phyloP scores from a whole-genome alignment of 2,113 vertebrate species.

The Sardina pilchardus region DNA sequence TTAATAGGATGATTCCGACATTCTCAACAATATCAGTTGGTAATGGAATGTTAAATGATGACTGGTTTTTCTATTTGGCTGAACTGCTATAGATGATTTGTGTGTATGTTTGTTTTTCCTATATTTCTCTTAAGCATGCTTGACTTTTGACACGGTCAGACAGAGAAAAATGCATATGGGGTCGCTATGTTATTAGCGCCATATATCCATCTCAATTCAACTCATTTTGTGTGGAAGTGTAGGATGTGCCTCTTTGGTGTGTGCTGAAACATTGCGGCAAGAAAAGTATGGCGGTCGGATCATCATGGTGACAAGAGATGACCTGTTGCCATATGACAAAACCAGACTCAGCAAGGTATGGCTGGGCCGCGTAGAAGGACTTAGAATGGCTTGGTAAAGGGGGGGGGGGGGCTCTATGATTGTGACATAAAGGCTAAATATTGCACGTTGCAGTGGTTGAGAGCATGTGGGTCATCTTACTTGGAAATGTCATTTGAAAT shows the following conservation, averaged over 20 bases:
- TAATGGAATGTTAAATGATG: not conserved
- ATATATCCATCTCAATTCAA: not conserved
- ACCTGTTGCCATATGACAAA: conserved; percentile 78
- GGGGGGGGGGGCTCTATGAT: not conserved
- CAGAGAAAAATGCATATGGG: not conserved
- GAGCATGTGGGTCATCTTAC: no score
- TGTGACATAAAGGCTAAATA: no score
- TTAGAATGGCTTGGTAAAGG: not conserved
- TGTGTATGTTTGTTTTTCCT: not conserved
- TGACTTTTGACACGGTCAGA: not conserved
- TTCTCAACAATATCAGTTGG: not conserved
- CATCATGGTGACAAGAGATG: conserved; percentile 77
- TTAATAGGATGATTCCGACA: not conserved
- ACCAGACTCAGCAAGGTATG: conserved; percentile 82
- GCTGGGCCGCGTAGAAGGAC: not conserved
- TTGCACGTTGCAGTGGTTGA: no score
- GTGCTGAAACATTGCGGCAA: conserved; percentile 83
- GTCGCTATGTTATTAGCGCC: not conserved
- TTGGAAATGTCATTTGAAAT: no score
- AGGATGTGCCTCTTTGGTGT: conserved; percentile 79
- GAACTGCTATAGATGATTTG: not conserved
- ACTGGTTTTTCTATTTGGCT: not conserved
- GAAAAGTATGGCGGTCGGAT: conserved; percentile 79
- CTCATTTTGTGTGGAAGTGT: conserved; percentile 2
- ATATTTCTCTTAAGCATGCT: no score